These are phyloP conservation scores for Cassiopea xamachana DNA, from an alignment of 30 jellyfish, hydroid and myxozoan species.

Conservation along the genomic window DNA sequence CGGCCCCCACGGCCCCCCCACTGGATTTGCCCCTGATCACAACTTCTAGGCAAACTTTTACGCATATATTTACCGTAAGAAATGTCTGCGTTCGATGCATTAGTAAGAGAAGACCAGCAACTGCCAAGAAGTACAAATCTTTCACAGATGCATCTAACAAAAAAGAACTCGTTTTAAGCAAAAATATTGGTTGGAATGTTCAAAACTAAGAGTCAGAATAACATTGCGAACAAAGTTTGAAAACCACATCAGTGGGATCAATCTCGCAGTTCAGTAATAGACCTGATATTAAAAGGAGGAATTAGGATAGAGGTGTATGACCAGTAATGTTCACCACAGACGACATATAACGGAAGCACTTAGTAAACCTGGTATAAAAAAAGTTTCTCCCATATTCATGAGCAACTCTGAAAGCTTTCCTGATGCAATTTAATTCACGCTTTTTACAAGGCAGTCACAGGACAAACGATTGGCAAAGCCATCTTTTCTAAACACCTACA, in stretches of 20 bases:
- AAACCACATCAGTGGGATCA: not conserved
- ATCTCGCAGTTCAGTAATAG: not conserved
- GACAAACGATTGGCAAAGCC: too few species aligned
- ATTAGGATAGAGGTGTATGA: too few species aligned
- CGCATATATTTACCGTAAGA: slow-evolving; percentile 78
- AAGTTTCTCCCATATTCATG: too few species aligned
- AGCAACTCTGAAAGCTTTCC: too few species aligned
- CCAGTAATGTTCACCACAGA: too few species aligned
- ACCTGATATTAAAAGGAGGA: not conserved
- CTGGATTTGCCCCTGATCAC: too few species aligned
- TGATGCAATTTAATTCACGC: too few species aligned
- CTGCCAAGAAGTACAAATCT: slow-evolving; percentile 96
- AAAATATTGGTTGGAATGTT: not conserved
- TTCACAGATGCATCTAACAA: slow-evolving; percentile 93
- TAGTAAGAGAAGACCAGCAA: slow-evolving; percentile 89
- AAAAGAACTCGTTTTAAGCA: not conserved
- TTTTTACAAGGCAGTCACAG: too few species aligned
- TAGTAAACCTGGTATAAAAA: too few species aligned
- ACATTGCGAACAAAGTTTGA: not conserved
- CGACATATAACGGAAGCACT: too few species aligned
- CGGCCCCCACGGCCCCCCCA: too few species aligned
- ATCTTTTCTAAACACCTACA: too few species aligned
- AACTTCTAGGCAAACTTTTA: not conserved
- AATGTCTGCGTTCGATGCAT: slow-evolving; percentile 96
- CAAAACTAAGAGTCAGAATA: not conserved